A percentile compares a stretch with the other conserved stretches of the same genome.
Conservation (phyloP, 2,797 vertebrate species). For the Cynopterus sphinx region DNA sequence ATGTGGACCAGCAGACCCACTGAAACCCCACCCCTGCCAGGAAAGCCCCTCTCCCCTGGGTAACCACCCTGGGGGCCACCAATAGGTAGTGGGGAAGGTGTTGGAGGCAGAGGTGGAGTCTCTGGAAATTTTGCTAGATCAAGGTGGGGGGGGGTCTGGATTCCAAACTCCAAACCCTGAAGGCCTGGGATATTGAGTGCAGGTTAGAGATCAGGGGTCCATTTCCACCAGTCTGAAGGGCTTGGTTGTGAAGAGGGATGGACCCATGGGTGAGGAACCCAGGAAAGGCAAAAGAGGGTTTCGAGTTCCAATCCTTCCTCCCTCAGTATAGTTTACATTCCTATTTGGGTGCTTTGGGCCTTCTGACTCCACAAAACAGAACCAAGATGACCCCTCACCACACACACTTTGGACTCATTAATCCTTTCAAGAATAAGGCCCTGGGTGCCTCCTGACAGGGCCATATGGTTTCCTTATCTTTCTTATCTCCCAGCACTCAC, state of each 20-base stretch:
- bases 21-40: neutral
- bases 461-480: conserved; percentile 80
- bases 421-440: conserved; percentile 69
- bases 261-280: neutral
- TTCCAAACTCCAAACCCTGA: neutral
- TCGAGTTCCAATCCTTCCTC: neutral
- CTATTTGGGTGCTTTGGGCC: neutral
- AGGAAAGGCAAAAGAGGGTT: neutral
- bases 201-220: neutral
- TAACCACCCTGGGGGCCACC: neutral
- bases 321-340: neutral
- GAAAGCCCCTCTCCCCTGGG: neutral
- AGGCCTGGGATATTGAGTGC: neutral
- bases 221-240: neutral
- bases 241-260: neutral
- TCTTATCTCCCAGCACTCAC: conserved; percentile 77
- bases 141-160: neutral
- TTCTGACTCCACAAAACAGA: conserved; percentile 20
- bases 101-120: neutral
- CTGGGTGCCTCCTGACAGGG: conserved; percentile 59
- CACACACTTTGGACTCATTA: conserved; percentile 48
- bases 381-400: neutral
- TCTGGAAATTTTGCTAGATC: conserved; percentile 7
- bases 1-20: neutral
- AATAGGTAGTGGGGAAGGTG: neutral